These are phyloP conservation scores for Tyrannus savana DNA, from an alignment of 2,113 vertebrate genomes.

Conservation along the genomic window DNA sequence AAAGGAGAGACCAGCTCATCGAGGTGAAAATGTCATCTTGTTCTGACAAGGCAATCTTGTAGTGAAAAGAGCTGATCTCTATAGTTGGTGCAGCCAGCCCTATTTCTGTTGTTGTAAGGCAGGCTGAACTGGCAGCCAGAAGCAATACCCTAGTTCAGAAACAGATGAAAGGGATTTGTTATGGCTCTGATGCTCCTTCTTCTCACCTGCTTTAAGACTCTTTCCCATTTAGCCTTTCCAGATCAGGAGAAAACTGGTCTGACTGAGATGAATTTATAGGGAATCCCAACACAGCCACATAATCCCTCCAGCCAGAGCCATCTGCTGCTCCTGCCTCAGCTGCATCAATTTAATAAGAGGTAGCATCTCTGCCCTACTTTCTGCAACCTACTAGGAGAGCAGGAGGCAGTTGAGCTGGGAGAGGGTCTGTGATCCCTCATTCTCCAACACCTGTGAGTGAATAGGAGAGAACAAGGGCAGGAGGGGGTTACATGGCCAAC, in stretches of 20 bases:
- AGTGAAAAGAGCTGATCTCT: background rate
- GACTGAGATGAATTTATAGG: background rate
- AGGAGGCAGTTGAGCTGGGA: background rate
- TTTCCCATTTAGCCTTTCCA: background rate
- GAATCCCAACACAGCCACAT: background rate
- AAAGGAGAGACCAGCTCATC: background rate
- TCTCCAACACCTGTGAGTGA: background rate
- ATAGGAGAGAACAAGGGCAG: background rate
- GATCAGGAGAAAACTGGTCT: background rate
- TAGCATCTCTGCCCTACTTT: background rate
- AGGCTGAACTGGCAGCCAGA: background rate
- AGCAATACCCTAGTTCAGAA: background rate
- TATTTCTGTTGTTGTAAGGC: background rate
- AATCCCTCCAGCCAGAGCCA: conserved; percentile 12
- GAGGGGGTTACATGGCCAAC: background rate
- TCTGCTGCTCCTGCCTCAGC: background rate
- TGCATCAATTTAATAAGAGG: background rate
- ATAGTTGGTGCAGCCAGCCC: background rate
- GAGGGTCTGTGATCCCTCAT: background rate
- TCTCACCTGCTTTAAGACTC: background rate
- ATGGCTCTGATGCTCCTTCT: background rate
- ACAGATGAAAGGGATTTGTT: background rate
- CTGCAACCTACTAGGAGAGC: background rate
- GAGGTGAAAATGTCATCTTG: background rate
- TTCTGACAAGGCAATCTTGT: background rate